Base-by-base conservation (phyloP, 2,888 invertebrate genomes). In the Orthosia cruda region DNA sequence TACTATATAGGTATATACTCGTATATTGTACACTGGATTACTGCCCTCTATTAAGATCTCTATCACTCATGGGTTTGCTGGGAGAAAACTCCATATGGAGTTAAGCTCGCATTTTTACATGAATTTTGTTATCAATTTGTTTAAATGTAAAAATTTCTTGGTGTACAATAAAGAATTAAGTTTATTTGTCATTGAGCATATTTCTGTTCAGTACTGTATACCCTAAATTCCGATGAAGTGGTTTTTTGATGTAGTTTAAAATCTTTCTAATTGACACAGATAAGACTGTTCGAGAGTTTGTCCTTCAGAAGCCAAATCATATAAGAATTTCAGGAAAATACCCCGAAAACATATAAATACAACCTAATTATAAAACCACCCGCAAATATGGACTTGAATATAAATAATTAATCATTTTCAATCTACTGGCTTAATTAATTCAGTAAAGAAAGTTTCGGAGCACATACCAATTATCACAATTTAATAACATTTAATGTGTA, bases 341-440 rank as follows among this genome's bases (percentile, higher is more conserved):
- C 62, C 15, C 11, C 12, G 7, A n/a, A 23, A 26, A 54, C 7
- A 2, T 26, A 20, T 40, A 20, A 58, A 49, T 20, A 47, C 12
- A 26, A 61, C 45, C 12, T 9, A 55, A 65, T 47, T 61, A 80
- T 18, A 50, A 61, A 77, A 40, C 57, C 57, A 40, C 20, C 75
- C 15, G 16, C 32, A 73, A 80, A 81, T 62, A 65, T 12, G 12
- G 9, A n/a, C 4, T 5, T 40, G 52, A 49, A 63, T 13, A 67
- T 45, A 58, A 59, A 23, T 59, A 59, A 76, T 67, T 59, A 32
- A 68, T 68, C 45, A 77, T 78, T 23, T 71, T 23, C 45, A 63
- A 83, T 83, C 58, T 50, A 63, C 61, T 9, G 16, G 55, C 65
- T 66, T 73, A 80, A 83, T 68, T 57, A 72, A 80, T 40, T 63